Evolutionary conservation across 2,113 vertebrate species (phyloP).

Genomic region (Hylia prasina): DNA sequence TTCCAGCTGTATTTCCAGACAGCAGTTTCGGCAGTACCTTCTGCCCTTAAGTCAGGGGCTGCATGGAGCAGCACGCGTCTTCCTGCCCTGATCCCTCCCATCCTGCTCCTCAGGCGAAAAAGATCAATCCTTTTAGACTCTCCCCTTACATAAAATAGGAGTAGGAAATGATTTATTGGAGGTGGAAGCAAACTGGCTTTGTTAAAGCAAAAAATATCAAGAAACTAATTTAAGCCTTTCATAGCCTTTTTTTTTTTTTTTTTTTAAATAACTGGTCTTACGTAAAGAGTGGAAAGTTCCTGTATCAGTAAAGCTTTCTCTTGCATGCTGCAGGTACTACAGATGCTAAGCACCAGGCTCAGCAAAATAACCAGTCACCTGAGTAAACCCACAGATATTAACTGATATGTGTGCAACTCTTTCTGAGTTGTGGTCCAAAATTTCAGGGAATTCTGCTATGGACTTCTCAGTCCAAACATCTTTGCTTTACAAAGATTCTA

Average conservation of each 20-base stretch:
- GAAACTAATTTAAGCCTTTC: neutral
- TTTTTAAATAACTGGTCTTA: neutral
- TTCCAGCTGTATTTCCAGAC: neutral
- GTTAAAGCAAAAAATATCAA: neutral
- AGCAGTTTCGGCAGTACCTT: neutral
- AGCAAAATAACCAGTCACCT: neutral
- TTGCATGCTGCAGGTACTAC: neutral
- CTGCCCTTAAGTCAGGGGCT: neutral
- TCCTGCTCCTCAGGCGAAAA: neutral
- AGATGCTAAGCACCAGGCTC: neutral
- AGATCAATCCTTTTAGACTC: neutral
- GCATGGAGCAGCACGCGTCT: accelerated
- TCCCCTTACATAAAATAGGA: neutral
- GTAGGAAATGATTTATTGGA: neutral
- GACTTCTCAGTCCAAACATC: neutral
- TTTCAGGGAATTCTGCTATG: neutral
- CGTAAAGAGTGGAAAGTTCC: neutral
- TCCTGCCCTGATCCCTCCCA: neutral
- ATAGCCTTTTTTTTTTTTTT: neutral
- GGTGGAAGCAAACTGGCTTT: neutral
- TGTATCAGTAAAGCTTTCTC: neutral
- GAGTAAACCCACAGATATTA: neutral
- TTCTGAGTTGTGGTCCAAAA: neutral
- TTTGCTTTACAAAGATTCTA: neutral
- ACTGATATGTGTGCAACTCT: neutral